Percentiles rank a stretch among this genome's conserved stretches.
phyloP scores from a whole-genome alignment of 2,888 invertebrate genomes.

The Dasysyrphus tricinctus region DNA sequence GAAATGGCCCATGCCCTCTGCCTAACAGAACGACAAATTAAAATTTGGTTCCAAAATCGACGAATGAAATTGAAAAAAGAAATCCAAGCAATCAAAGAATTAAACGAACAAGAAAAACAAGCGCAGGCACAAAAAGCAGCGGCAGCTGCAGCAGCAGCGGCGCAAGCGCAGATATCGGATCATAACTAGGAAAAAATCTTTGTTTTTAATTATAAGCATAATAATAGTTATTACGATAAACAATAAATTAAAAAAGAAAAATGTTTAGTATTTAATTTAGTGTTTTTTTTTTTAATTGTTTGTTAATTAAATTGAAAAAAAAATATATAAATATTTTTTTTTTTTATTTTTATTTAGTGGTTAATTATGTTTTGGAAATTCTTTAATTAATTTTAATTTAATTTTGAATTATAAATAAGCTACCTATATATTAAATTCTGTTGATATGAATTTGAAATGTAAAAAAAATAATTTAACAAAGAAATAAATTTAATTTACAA shows the following conservation, averaged over 20 bases:
- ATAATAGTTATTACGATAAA: slow-evolving; percentile 77
- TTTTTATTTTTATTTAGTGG: slow-evolving; percentile 58
- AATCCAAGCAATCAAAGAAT: slow-evolving; percentile 98
- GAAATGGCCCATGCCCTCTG: slow-evolving; percentile 99
- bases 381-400: slow-evolving; percentile 64
- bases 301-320: slow-evolving; percentile 14
- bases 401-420: slow-evolving; percentile 62
- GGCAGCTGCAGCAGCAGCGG: slow-evolving; percentile 88
- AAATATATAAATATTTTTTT: slow-evolving; percentile 66
- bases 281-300: slow-evolving; percentile 38
- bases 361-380: slow-evolving; percentile 64
- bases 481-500: slow-evolving; percentile 61
- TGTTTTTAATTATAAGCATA: slow-evolving; percentile 80
- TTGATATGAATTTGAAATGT: slow-evolving; percentile 75
- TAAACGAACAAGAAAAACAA: slow-evolving; percentile 98
- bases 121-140: slow-evolving; percentile 96
- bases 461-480: slow-evolving; percentile 50
- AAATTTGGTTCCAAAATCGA: slow-evolving; percentile 99
- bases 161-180: slow-evolving; percentile 84
- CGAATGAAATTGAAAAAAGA: slow-evolving; percentile 99
- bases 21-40: slow-evolving; percentile 98
- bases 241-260: slow-evolving; percentile 70
- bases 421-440: slow-evolving; percentile 66
- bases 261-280: slow-evolving; percentile 33
- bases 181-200: slow-evolving; percentile 83